Evolutionary conservation across 2,888 invertebrate genomes (phyloP).

Genomic region (Odontothrips loti): DNA sequence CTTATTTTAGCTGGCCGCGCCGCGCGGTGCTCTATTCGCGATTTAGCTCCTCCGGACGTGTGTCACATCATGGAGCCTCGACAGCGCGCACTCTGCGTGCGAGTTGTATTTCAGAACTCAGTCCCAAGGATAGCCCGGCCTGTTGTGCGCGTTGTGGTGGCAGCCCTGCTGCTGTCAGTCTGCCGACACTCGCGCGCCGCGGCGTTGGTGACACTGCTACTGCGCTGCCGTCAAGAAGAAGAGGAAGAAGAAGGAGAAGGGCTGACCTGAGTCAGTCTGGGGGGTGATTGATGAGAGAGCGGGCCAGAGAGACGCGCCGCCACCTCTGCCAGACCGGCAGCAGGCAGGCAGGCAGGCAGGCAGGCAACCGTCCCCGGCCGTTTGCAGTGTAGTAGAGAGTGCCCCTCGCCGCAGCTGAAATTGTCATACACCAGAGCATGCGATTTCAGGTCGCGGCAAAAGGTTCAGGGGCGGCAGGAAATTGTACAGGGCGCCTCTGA

Average conservation of each 20-base stretch:
- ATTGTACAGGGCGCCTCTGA: neutral
- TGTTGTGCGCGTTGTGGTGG: neutral
- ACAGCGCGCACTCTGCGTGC: neutral
- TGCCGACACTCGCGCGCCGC: neutral
- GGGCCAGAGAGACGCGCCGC: neutral
- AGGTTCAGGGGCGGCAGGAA: too few relatives aligned
- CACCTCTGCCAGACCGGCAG: neutral
- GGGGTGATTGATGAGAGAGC: neutral
- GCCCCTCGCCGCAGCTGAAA: too few relatives aligned
- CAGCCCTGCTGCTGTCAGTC: too few relatives aligned
- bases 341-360: neutral
- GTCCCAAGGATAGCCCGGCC: too few relatives aligned
- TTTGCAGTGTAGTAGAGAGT: too few relatives aligned
- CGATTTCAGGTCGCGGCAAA: too few relatives aligned
- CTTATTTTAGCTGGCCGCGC: too few relatives aligned
- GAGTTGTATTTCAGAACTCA: too few relatives aligned
- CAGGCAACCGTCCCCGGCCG: neutral
- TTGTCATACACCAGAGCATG: too few relatives aligned
- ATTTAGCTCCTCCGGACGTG: too few relatives aligned
- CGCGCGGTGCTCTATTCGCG: too few relatives aligned
- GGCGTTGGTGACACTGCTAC: neutral
- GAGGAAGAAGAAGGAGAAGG: neutral
- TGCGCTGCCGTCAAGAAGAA: neutral
- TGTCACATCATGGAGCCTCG: too few relatives aligned
- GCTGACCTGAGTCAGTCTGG: neutral